Evolutionary conservation across 2,797 vertebrate genomes (phyloP).

Genomic region (Phyllotis vaccarum): DNA sequence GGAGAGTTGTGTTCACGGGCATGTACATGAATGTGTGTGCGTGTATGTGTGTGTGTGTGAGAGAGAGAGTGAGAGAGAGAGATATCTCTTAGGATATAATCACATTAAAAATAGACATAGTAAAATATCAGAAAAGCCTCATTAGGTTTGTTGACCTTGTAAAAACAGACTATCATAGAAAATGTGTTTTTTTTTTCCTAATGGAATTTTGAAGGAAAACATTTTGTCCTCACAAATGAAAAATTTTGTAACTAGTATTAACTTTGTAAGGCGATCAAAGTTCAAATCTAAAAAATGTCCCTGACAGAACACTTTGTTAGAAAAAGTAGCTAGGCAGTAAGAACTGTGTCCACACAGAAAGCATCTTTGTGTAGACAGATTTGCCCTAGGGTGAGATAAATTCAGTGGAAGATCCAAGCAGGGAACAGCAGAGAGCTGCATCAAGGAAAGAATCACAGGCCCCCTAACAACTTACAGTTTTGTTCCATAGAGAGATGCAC

Average conservation of each 20-base stretch:
- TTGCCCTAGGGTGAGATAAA: background rate
- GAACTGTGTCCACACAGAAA: background rate
- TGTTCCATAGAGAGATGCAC: background rate
- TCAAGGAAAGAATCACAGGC: conserved; percentile 13
- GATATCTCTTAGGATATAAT: background rate
- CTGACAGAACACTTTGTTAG: background rate
- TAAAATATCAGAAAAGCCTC: background rate
- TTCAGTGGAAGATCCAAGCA: background rate
- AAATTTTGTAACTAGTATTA: background rate
- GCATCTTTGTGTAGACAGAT: background rate
- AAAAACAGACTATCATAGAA: background rate
- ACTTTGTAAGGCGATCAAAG: background rate
- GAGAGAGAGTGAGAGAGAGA: too few relatives aligned
- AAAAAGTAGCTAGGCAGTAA: background rate
- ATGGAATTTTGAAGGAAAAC: background rate
- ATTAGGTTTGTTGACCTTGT: background rate
- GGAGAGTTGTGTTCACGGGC: too few relatives aligned
- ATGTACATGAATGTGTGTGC: too few relatives aligned
- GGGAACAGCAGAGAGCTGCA: background rate
- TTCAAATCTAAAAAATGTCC: background rate
- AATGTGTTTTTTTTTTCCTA: background rate
- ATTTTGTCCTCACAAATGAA: background rate
- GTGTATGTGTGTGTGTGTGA: background rate
- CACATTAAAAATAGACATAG: background rate
- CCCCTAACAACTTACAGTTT: background rate